Percentiles rank a stretch among this genome's conserved stretches.
Conservation (phyloP, 2,888 invertebrate species). For the Odontocolon sp. region DNA sequence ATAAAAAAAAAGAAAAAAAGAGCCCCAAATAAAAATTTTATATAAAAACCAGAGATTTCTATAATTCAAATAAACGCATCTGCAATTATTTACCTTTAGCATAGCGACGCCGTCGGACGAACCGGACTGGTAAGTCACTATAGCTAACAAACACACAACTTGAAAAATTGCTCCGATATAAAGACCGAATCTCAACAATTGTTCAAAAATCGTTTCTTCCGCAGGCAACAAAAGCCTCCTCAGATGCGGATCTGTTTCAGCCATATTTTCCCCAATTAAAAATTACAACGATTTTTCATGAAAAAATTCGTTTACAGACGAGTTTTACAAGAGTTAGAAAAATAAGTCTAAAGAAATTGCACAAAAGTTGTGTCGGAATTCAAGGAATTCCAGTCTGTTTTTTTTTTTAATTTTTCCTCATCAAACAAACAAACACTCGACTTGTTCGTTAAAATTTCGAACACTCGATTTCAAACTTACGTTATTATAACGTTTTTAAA, state of each 20-base stretch:
- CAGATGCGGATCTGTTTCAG: constrained; percentile 76
- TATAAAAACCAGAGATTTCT: too few relatives aligned
- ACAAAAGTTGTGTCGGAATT: constrained; percentile 1
- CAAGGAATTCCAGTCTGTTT: constrained; percentile 56
- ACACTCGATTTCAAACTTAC: too few relatives aligned
- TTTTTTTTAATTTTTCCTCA: constrained; percentile 37
- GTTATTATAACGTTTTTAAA: too few relatives aligned
- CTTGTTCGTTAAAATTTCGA: too few relatives aligned
- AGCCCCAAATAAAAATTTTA: too few relatives aligned
- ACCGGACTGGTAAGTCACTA: constrained; percentile 84
- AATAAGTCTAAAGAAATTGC: not conserved
- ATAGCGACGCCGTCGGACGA: constrained; percentile 76
- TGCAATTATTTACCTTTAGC: constrained; percentile 73
- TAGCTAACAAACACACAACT: constrained; percentile 90
- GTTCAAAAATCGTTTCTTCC: constrained; percentile 77
- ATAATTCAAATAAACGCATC: too few relatives aligned
- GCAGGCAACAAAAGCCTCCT: constrained; percentile 77
- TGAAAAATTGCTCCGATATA: constrained; percentile 95
- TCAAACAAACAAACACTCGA: too few relatives aligned
- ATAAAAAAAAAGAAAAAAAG: too few relatives aligned
- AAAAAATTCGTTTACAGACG: not conserved
- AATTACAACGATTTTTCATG: not conserved
- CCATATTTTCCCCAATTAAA: constrained; percentile 75
- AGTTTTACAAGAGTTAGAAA: not conserved
- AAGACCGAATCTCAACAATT: constrained; percentile 83